Evolutionary conservation across 2,888 invertebrate species (phyloP), one percentile per base, ranked within the genome.

Genomic region (Sialis lutaria): DNA sequence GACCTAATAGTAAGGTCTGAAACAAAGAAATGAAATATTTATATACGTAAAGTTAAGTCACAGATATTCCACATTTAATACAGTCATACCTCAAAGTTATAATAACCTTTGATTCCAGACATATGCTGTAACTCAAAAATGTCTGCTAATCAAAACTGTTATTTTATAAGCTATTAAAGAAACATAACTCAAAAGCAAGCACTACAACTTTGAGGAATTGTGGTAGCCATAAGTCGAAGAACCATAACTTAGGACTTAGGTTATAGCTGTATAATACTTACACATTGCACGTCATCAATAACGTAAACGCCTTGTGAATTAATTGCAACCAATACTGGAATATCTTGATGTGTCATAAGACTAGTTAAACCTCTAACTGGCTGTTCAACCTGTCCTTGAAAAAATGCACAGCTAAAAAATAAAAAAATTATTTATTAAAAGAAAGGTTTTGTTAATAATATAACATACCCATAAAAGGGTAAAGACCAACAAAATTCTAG

Each of bases 311-410:
- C 88, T 49, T 77, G 76, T 2, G 82, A 77, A 61, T 90, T 92
- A 56, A 95, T 79, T n/a, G 87, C 91, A 39, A 93, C 78, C 40
- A 87, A 70, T 13, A 96, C 88, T 5, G 89, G 83, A 53, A 89
- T 76, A 62, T 93, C 92, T 55, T 82, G 84, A 62, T 89, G 85
- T 1, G 83, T 86, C 49, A 91, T 74, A 57, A 91, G 72, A 48
- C 88, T 85, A 50, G 85, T 83, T 49, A 92, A 69, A 44, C 88
- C 88, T 47, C 87, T 75, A 1, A 87, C 82, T 0, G 92, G 92
- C 64, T 89, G 87, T 64, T 95, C 93, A 46, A 95, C 83, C 68
- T 92, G 91, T 6, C 92, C 93, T 69, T 87, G 86, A 67, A 95
- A 95, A 69, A 90, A 93, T 22, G 92, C 92, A 50, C 88, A 84